phyloP scores from a whole-genome alignment of 2,113 vertebrate genomes.

The Psettodes erumei region DNA sequence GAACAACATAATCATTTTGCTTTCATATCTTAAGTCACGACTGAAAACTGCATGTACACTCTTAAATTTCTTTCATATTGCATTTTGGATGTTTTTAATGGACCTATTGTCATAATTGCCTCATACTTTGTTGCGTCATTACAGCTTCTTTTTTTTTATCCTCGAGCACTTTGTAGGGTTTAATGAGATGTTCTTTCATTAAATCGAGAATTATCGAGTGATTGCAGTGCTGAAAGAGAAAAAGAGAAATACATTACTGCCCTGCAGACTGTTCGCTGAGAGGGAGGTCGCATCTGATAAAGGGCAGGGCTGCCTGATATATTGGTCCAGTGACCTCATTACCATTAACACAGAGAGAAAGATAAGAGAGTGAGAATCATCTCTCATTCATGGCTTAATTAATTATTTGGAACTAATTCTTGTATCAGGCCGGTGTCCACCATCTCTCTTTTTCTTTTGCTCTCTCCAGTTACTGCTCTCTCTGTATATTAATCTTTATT shows the following conservation, averaged over 20 bases:
- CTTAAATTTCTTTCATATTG: not conserved
- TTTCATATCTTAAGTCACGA: not conserved
- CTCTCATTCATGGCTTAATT: slow-evolving; percentile 35
- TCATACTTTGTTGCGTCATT: not conserved
- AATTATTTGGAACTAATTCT: slow-evolving; percentile 48
- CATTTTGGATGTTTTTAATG: not conserved
- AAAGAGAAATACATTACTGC: not conserved
- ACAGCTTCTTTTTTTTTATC: not conserved
- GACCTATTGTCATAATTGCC: not conserved
- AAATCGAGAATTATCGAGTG: not conserved
- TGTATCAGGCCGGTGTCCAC: slow-evolving; percentile 20
- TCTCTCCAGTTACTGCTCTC: not conserved
- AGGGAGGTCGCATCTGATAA: slow-evolving; percentile 16
- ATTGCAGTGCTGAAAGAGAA: not conserved
- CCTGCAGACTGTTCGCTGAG: slow-evolving; percentile 1
- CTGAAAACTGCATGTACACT: not conserved
- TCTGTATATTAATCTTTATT: not conserved
- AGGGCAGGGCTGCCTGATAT: not conserved
- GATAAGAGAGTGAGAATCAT: slow-evolving; percentile 34
- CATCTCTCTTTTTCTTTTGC: not conserved
- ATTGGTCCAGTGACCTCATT: slow-evolving; percentile 29
- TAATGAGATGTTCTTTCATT: not conserved
- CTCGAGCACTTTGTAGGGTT: not conserved
- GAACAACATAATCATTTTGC: not conserved
- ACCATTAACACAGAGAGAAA: slow-evolving; percentile 11